Conservation (phyloP, 1,140 invertebrate species). For the Steinernema khuongi region DNA sequence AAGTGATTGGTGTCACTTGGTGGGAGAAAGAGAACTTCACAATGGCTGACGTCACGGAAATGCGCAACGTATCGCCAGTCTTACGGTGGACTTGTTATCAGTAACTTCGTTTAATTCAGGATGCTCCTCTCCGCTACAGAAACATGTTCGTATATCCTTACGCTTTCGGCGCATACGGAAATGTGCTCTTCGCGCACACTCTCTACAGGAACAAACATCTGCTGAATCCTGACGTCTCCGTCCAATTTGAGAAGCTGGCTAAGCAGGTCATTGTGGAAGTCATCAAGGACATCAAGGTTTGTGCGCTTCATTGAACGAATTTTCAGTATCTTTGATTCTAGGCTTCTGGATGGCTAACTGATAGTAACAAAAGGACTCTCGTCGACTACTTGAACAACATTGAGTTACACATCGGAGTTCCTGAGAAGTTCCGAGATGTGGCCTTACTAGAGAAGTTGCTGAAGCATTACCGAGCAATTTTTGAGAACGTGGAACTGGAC, state of each 20-base stretch:
- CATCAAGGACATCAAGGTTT: neutral
- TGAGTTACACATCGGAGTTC: neutral
- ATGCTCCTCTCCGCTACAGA: too few species aligned
- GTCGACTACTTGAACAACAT: neutral
- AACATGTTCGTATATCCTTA: neutral
- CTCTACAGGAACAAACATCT: neutral
- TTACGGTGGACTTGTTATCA: too few species aligned
- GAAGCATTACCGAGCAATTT: neutral
- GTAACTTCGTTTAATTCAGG: neutral
- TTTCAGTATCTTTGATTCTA: neutral
- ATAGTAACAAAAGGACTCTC: neutral
- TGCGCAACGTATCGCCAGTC: too few species aligned
- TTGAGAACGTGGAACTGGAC: neutral
- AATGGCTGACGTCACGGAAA: too few species aligned
- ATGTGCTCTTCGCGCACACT: neutral
- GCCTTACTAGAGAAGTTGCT: neutral
- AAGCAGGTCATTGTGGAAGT: neutral
- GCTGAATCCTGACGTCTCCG: neutral
- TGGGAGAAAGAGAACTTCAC: too few species aligned
- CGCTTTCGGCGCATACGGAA: neutral
- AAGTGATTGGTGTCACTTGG: too few species aligned
- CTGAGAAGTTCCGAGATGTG: neutral
- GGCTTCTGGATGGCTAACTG: neutral
- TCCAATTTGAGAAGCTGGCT: neutral
- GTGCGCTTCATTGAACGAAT: neutral